Evolutionary conservation across 2,888 invertebrate genomes (phyloP).

Genomic region (Dione juno): DNA sequence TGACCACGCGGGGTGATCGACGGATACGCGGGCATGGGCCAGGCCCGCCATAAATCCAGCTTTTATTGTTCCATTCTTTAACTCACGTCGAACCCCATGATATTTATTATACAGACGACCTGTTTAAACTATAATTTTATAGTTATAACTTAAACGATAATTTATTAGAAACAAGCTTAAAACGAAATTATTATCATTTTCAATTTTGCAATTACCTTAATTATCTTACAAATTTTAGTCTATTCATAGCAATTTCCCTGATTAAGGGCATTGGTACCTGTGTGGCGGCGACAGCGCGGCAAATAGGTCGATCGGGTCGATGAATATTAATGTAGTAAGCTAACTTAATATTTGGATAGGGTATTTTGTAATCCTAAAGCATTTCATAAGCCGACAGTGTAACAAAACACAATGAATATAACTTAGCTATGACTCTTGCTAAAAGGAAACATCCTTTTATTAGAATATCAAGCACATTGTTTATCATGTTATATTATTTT

Average conservation of each 20-base stretch:
- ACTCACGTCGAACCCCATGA: conserved; percentile 37
- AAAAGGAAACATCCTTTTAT: not conserved
- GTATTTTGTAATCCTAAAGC: conserved; percentile 47
- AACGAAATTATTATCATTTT: conserved; percentile 6
- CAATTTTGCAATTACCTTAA: conserved; percentile 16
- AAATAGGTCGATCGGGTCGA: conserved; percentile 72
- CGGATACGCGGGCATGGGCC: conserved; percentile 44
- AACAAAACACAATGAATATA: not conserved
- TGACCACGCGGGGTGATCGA: conserved; percentile 56
- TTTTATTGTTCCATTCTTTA: conserved; percentile 45
- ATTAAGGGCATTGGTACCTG: conserved; percentile 66
- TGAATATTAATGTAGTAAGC: conserved; percentile 70
- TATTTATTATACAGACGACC: conserved; percentile 36
- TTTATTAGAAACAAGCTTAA: conserved; percentile 10
- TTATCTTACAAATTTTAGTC: conserved; percentile 65
- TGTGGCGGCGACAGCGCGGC: conserved; percentile 69
- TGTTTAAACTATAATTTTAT: conserved; percentile 41
- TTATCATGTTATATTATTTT: no score
- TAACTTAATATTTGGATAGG: conserved; percentile 63
- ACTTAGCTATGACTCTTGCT: not conserved
- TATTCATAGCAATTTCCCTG: conserved; percentile 74
- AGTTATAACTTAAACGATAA: conserved; percentile 26
- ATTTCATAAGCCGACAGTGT: conserved; percentile 21
- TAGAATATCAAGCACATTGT: not conserved
- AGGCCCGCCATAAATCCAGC: conserved; percentile 44